Evolutionary conservation across 2,113 vertebrate genomes (phyloP).

Genomic region (Nothoprocta perdicaria): DNA sequence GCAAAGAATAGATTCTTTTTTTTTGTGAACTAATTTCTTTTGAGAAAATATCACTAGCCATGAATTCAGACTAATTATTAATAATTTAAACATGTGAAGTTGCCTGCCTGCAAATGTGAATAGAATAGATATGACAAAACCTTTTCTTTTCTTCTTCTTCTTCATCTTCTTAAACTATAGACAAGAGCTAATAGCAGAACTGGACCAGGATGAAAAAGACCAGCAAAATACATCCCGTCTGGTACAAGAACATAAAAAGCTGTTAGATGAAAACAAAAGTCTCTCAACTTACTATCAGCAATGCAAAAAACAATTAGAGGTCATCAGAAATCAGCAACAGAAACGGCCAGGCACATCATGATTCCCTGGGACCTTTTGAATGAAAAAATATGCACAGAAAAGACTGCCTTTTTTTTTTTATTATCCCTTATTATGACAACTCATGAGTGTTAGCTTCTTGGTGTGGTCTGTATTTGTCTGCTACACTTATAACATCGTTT

Average conservation of each 20-base stretch:
- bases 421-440: slow-evolving; percentile 72
- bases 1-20: neutral
- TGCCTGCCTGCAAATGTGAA: neutral
- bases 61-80: neutral
- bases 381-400: slow-evolving; percentile 78
- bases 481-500: slow-evolving; percentile 76
- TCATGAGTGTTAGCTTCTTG: slow-evolving; percentile 82
- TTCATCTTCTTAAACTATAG: slow-evolving; percentile 67
- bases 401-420: slow-evolving; percentile 69
- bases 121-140: neutral
- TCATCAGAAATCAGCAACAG: slow-evolving; percentile 97
- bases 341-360: slow-evolving; percentile 98
- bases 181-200: slow-evolving; percentile 96
- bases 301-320: slow-evolving; percentile 98
- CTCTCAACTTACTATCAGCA: slow-evolving; percentile 98
- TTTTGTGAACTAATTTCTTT: neutral
- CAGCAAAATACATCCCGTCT: slow-evolving; percentile 99
- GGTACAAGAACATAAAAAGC: slow-evolving; percentile 99
- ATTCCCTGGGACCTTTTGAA: slow-evolving; percentile 77
- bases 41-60: neutral
- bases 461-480: slow-evolving; percentile 78
- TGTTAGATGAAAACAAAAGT: slow-evolving; percentile 98
- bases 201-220: slow-evolving; percentile 99
- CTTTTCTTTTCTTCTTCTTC: neutral
- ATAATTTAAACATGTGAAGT: neutral